Conservation (phyloP, 2,888 invertebrate species). For the Opisthograptis luteolata region DNA sequence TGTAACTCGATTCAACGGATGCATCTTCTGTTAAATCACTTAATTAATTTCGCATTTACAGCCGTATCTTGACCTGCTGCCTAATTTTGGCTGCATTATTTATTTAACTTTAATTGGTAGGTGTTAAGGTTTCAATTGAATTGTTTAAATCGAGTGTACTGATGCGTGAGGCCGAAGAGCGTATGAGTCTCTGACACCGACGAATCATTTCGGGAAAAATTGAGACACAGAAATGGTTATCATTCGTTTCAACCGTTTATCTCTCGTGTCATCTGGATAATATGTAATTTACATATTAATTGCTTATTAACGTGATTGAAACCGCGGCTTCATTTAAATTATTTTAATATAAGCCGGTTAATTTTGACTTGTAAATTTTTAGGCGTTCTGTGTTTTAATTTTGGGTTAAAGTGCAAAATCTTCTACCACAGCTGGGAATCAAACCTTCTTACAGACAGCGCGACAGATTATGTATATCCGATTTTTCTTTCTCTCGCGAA, state of each 20-base stretch:
- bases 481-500: no score
- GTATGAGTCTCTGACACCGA: constrained; percentile 38
- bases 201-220: constrained; percentile 30
- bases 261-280: constrained; percentile 64
- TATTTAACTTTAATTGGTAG: constrained; percentile 9
- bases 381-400: no score
- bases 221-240: constrained; percentile 41
- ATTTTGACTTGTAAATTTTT: constrained; percentile 10
- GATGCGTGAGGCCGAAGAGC: constrained; percentile 51
- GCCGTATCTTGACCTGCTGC: constrained; percentile 17
- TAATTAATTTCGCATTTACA: constrained; percentile 36
- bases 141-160: constrained; percentile 31
- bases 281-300: constrained; percentile 76
- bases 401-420: no score
- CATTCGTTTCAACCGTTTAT: constrained; percentile 54
- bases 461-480: no score
- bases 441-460: no score
- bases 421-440: no score
- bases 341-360: constrained; percentile 40
- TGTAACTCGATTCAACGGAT: constrained; percentile 70
- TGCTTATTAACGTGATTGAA: constrained; percentile 58
- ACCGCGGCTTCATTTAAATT: constrained; percentile 39
- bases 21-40: constrained; percentile 58
- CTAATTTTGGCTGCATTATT: no score
- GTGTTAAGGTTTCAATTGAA: constrained; percentile 24